These are phyloP conservation scores for Copidosoma floridanum DNA, from an alignment of 1,140 invertebrate genomes.

Conservation along the genomic window DNA sequence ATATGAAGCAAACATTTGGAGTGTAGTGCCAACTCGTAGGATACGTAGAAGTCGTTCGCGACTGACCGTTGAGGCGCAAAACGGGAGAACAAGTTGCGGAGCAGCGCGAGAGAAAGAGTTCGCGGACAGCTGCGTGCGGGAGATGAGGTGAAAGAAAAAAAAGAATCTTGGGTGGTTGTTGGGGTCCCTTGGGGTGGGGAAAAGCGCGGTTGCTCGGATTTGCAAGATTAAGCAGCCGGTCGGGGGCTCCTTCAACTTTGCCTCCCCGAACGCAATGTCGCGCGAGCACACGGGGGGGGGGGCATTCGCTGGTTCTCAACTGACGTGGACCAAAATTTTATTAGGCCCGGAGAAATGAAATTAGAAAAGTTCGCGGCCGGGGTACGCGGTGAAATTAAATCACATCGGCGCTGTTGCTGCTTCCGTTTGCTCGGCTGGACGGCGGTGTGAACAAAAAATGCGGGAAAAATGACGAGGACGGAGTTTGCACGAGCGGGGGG, in stretches of 20 bases:
- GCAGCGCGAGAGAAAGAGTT: background rate
- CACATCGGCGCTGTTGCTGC: background rate
- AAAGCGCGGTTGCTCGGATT: conserved; percentile 17
- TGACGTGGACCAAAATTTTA: conserved; percentile 19
- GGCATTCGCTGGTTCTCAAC: too few species aligned
- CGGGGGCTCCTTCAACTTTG: too few species aligned
- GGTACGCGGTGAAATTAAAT: background rate
- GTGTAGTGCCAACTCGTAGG: too few species aligned
- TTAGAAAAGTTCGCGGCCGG: conserved; percentile 5
- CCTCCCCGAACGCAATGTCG: too few species aligned
- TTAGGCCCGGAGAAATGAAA: conserved; percentile 1
- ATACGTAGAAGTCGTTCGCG: too few species aligned
- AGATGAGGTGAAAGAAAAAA: background rate
- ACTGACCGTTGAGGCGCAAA: background rate
- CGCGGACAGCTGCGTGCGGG: background rate
- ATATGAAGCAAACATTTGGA: too few species aligned
- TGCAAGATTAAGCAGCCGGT: conserved; percentile 17
- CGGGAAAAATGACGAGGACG: too few species aligned
- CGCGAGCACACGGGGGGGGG: too few species aligned
- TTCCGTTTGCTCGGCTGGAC: too few species aligned
- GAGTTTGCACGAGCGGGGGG: too few species aligned
- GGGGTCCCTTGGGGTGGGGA: background rate
- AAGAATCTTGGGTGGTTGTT: too few species aligned
- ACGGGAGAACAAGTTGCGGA: background rate
- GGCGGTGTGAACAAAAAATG: too few species aligned